Percentiles rank a stretch among this genome's conserved stretches.
These are phyloP conservation scores for Sylvilagus floridanus DNA, from an alignment of 2,797 vertebrate species.

Conservation along the genomic window DNA sequence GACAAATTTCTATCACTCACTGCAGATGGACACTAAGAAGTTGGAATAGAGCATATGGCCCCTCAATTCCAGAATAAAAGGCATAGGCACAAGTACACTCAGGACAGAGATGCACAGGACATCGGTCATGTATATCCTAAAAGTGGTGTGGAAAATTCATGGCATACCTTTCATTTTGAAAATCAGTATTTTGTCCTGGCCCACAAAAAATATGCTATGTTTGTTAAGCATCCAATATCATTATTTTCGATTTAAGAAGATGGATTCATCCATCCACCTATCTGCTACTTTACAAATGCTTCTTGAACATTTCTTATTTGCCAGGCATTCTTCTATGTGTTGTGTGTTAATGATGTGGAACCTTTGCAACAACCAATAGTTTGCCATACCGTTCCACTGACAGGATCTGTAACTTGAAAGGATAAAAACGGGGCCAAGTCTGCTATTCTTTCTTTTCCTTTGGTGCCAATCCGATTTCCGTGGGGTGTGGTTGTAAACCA, in stretches of 20 bases:
- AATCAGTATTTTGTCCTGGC: background rate
- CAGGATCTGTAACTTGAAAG: conserved; percentile 92
- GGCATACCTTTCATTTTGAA: background rate
- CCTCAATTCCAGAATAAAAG: background rate
- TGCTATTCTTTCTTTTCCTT: conserved; percentile 82
- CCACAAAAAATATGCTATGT: background rate
- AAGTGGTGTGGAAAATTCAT: background rate
- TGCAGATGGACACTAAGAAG: background rate
- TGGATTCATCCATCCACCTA: background rate
- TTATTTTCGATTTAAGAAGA: conserved; percentile 47
- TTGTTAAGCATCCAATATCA: background rate
- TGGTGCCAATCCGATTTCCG: conserved; percentile 91
- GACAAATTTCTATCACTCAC: conserved; percentile 7
- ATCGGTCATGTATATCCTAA: background rate
- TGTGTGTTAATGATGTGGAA: background rate
- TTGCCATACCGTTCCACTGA: conserved; percentile 90
- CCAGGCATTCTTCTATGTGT: background rate
- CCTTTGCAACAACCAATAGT: background rate
- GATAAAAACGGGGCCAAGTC: conserved; percentile 86
- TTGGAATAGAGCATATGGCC: background rate
- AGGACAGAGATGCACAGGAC: background rate
- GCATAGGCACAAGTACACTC: background rate
- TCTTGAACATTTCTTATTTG: background rate
- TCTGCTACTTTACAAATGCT: background rate
- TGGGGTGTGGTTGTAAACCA: conserved; percentile 94